Base-by-base conservation (phyloP, 2,888 invertebrate species). In the Leucozona laternaria region DNA sequence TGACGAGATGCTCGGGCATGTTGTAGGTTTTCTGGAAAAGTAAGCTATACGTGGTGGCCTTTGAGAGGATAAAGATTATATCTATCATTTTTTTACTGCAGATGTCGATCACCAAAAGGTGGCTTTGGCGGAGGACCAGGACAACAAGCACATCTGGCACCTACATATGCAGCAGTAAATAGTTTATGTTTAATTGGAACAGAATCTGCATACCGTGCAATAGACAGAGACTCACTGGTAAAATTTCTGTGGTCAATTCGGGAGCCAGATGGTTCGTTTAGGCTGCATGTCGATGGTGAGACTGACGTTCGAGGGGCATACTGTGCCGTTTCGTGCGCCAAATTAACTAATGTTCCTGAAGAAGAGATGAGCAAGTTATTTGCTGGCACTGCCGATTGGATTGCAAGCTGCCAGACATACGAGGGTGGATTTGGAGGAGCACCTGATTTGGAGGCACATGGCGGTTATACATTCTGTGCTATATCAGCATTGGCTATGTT, bases 381-480 rank as follows among this genome's bases (percentile, higher is more conserved):
- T 93, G 95, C 96, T 88, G 95, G 95, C 71, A 97, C 98, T 13
- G 97, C 97, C 0, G 96, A 98, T 90, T 99, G 99, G 99, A 95
- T 99, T 89, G 94, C 96, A 0, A 95, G 96, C 88, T 99, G 99
- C 93, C 99, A 99, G 93, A 98, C 98, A 0, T 99, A 99, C 93
- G 99, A 99, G 93, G 99, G 99, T 55, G 99, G 99, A 0, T 99
- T 99, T 94, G 97, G 97, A 48, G 99, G 98, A 0, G 96, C 94
- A 88, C 98, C 98, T 0, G 98, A 97, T 10, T 95, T 98, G 95
- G 99, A 99, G 93, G 99, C 99, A 7, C 99, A 99, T 93, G 99
- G 99, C 2, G 99, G 99, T n/a, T 99, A 99, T 93, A 96, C 99
- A 1, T 99, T 98, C 93, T 99, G 99, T 94, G 99, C 97, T 0